Evolutionary conservation across 2,113 vertebrate genomes (phyloP), one percentile per base, ranked within the genome.

Genomic region (Miniopterus natalensis): DNA sequence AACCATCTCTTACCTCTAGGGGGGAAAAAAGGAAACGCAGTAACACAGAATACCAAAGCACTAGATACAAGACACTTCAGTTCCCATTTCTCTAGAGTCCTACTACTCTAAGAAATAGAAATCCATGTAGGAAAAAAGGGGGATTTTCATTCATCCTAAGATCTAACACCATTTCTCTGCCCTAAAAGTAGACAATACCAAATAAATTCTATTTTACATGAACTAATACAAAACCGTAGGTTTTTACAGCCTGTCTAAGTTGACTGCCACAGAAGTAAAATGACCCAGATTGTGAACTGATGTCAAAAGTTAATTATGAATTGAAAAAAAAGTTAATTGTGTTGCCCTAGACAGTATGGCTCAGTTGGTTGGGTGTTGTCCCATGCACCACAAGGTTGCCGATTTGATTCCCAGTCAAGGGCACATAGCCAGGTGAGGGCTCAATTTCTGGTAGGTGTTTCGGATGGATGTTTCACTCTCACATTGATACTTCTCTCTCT

Each of bases 81-180:
- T 10, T 53, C 61, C 77, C 29, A 40, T 79, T 94, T 87, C 42
- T 86, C 74, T 84, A 15, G 59, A 36, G 23, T 75, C 29, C 63
- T 85, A 71, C 23, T 45, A 78, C 47, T 77, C 57, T 17, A 84
- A 84, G 61, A 94, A 92, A 75, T 17, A 81, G 84, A 94, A 91
- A 55, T 12, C 77, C 47, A 63, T n/a, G 3, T 68, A 57, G 51
- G 11, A 20, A 51, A n/a, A 75, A 18, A 47, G n/a, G 40, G 90
- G 10, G 51, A 68, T 51, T 84, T 93, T 55, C 36, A 66, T 49
- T 8, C 20, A 88, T 36, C 20, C 47, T 70, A 63, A 95, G 66
- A 59, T 68, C 88, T 89, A 59, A 79, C 18, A 9, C 25, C 20
- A 75, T 53, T 80, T 57, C 12, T 71, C 68, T 75, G 18, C 51